phyloP scores from a whole-genome alignment of 2,113 vertebrate genomes.

The Perca schrenkii region DNA sequence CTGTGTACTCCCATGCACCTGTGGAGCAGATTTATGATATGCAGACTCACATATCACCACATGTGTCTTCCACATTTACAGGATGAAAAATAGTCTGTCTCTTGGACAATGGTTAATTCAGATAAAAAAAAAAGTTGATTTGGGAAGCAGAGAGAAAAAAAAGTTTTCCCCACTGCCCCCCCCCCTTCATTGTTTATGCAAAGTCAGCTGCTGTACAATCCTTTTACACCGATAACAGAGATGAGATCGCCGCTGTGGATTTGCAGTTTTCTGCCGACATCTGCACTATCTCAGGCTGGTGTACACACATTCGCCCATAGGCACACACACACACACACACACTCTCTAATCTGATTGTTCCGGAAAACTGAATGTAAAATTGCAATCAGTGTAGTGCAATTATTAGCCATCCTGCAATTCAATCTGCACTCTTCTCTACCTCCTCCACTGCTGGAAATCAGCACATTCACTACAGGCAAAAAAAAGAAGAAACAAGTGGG shows the following conservation, averaged over 20 bases:
- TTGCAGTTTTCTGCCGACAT: slow-evolving; percentile 72
- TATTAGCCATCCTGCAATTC: slow-evolving; percentile 72
- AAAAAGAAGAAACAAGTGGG: slow-evolving; percentile 42
- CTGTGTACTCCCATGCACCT: slow-evolving; percentile 45
- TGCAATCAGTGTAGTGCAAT: slow-evolving; percentile 77
- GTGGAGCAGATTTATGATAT: slow-evolving; percentile 59
- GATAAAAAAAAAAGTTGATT: slow-evolving; percentile 30
- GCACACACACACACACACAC: slow-evolving; percentile 29
- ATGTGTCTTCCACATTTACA: slow-evolving; percentile 46
- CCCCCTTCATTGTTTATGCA: slow-evolving; percentile 70
- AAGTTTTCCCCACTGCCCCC: neutral
- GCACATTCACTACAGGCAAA: slow-evolving; percentile 29
- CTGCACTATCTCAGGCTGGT: slow-evolving; percentile 63
- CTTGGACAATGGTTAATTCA: slow-evolving; percentile 11
- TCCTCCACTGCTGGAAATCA: slow-evolving; percentile 60
- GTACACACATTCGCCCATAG: slow-evolving; percentile 41
- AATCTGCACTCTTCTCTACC: slow-evolving; percentile 50
- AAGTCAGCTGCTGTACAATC: slow-evolving; percentile 68
- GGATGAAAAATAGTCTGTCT: slow-evolving; percentile 36
- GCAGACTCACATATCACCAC: slow-evolving; percentile 34
- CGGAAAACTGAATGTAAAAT: slow-evolving; percentile 77
- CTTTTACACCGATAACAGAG: slow-evolving; percentile 66
- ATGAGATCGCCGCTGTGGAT: slow-evolving; percentile 57
- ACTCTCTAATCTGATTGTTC: slow-evolving; percentile 75
- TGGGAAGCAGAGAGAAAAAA: slow-evolving; percentile 28